These are phyloP conservation scores for Calycopis cecrops DNA, from an alignment of 1,140 invertebrate genomes.

Conservation along the genomic window DNA sequence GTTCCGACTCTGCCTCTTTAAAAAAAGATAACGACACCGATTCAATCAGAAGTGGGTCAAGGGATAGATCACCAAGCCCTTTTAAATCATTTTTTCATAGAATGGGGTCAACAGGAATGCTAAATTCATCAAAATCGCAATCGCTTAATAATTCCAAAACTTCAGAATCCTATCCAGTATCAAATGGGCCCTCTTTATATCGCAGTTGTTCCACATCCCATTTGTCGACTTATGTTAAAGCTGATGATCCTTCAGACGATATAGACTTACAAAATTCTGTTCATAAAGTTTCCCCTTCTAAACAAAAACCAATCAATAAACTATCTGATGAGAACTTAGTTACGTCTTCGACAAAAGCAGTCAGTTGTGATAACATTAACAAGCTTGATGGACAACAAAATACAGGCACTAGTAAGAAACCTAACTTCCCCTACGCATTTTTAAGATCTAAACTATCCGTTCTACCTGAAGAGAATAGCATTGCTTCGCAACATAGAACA, in stretches of 20 bases:
- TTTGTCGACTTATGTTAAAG: constrained; percentile 84
- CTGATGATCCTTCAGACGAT: constrained; percentile 86
- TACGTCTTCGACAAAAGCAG: constrained; percentile 75
- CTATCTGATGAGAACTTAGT: constrained; percentile 57
- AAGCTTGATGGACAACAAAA: constrained; percentile 62
- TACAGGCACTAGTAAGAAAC: constrained; percentile 72
- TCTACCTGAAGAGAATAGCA: constrained; percentile 82
- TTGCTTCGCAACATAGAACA: constrained; percentile 71
- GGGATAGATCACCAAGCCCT: constrained; percentile 78
- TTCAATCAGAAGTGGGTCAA: constrained; percentile 64
- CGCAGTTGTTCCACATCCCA: constrained; percentile 86
- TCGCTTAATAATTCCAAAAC: constrained; percentile 64
- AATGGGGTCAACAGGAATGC: constrained; percentile 85
- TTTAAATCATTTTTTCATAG: constrained; percentile 84
- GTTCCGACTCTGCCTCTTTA: constrained; percentile 61
- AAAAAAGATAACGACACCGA: constrained; percentile 63
- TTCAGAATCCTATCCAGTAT: constrained; percentile 61
- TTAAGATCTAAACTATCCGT: constrained; percentile 84
- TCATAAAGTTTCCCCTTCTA: constrained; percentile 54
- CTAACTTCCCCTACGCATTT: constrained; percentile 86
- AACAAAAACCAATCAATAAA: constrained; percentile 50
- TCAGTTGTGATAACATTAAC: constrained; percentile 79
- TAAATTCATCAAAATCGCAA: constrained; percentile 77
- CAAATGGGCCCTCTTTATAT: constrained; percentile 77
- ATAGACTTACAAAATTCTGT: constrained; percentile 78